Base-by-base conservation (phyloP, 2,113 vertebrate genomes). In the Forbesichthys papilliferus region DNA sequence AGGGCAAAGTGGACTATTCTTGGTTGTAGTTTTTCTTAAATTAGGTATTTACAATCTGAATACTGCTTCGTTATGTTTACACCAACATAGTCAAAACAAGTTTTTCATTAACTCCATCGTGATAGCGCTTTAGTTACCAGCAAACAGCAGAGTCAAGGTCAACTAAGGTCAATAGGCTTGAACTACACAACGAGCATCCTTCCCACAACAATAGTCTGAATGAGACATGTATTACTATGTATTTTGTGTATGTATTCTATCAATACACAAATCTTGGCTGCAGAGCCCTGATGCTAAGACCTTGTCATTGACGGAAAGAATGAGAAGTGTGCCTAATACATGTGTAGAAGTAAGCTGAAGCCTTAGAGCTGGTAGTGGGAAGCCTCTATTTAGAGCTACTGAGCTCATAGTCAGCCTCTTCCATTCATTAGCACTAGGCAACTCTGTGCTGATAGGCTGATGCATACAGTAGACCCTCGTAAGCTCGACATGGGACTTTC, bases 311-410 rank as follows among this genome's bases (percentile, higher is more conserved):
- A 34, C 20, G 62, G 64, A 34, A 62, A 51, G 59, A 18, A 57
- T 75, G n/a, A 61, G 62, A 16, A 9, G 48, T 68, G 65, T 68
- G 60, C 52, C 72, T 68, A 69, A 76, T 59, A n/a, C 18, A 70
- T 54, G 80, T 76, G 74, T 34, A 78, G 78, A 13, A 46, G 66
- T 60, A 12, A 63, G n/a, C 64, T 27, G 49, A 9, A 65, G 73
- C 46, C 67, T 68, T 71, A 68, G 69, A 13, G 61, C 61, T 9
- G 27, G 46, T 0, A 27, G 1, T 27, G 27, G 27, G 27, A 49
- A 73, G 61, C 62, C 64, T 68, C 49, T 42, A 52, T 52, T 54
- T 18, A 69, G 58, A 77, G 27, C 10, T 42, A 72, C 34, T 78
- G 46, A 54, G 27, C 33, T 62, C 74, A 75, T 69, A 2, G 80